A percentile compares a stretch with the other conserved stretches of the same genome.
Conservation (phyloP, 2,888 invertebrate genomes). For the Cheilosia vulpina region DNA sequence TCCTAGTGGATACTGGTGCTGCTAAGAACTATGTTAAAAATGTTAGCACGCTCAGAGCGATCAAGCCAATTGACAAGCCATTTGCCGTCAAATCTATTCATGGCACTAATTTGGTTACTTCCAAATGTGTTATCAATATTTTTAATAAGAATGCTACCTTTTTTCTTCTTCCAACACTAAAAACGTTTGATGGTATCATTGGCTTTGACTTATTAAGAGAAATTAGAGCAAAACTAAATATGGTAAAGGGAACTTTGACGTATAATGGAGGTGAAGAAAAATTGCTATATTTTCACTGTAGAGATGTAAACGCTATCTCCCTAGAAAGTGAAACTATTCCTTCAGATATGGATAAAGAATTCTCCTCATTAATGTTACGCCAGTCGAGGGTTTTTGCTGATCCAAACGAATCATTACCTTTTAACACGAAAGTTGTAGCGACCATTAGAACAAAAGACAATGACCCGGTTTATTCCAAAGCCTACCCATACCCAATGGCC, state of each 20-base stretch:
- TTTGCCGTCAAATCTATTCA: constrained; percentile 38
- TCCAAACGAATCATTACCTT: constrained; percentile 22
- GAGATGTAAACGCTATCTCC: constrained; percentile 8
- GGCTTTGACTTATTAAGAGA: constrained; percentile 61
- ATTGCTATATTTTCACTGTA: constrained; percentile 32
- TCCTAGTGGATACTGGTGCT: no score
- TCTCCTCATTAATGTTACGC: not conserved
- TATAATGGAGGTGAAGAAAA: constrained; percentile 36
- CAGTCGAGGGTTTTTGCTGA: constrained; percentile 34
- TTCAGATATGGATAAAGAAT: not conserved
- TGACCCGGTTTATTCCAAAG: constrained; percentile 58
- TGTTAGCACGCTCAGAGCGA: constrained; percentile 30
- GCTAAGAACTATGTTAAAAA: constrained; percentile 19
- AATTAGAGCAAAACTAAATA: constrained; percentile 45
- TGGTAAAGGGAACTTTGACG: constrained; percentile 32
- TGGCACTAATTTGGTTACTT: constrained; percentile 9
- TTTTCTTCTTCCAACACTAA: constrained; percentile 52
- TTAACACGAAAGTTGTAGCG: constrained; percentile 55
- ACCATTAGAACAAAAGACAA: constrained; percentile 49
- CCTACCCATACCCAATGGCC: constrained; percentile 55
- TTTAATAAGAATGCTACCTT: constrained; percentile 59
- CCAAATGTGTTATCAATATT: constrained; percentile 44
- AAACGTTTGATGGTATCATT: constrained; percentile 63
- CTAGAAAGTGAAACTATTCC: not conserved
- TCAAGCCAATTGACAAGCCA: constrained; percentile 18